phyloP scores from a whole-genome alignment of 2,888 invertebrate species.

The Diarsia brunnea region DNA sequence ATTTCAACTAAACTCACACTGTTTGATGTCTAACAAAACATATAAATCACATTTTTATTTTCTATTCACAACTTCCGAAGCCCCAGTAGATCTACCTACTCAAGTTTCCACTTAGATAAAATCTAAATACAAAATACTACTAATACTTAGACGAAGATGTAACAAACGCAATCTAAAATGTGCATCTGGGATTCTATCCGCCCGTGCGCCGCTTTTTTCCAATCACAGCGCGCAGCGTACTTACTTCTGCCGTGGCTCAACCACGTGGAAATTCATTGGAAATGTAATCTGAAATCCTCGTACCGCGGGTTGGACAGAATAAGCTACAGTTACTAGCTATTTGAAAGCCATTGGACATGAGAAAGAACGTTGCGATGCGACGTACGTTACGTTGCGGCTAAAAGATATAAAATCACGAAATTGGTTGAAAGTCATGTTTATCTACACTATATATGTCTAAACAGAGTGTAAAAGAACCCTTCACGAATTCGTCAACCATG shows the following conservation, averaged over 20 bases:
- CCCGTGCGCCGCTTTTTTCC: not conserved
- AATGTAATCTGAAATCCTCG: not conserved
- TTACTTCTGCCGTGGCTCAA: not conserved
- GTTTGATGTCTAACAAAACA: too few relatives aligned
- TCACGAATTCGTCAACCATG: too few relatives aligned
- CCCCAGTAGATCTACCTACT: not conserved
- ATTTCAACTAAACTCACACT: not conserved
- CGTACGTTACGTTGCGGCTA: not conserved
- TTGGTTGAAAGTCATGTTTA: not conserved
- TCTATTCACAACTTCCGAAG: not conserved
- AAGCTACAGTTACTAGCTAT: not conserved
- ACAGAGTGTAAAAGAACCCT: too few relatives aligned
- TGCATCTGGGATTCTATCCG: not conserved
- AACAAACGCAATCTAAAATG: not conserved
- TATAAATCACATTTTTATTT: too few relatives aligned
- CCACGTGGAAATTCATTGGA: not conserved
- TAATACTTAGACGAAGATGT: not conserved
- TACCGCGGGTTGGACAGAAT: not conserved
- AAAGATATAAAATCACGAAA: not conserved
- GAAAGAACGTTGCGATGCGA: not conserved
- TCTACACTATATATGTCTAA: not conserved
- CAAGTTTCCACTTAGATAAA: not conserved
- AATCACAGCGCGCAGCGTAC: not conserved
- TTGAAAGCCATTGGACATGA: not conserved
- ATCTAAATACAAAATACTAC: not conserved